phyloP scores from a whole-genome alignment of 2,113 vertebrate genomes.

The Aleadryas rufinucha region DNA sequence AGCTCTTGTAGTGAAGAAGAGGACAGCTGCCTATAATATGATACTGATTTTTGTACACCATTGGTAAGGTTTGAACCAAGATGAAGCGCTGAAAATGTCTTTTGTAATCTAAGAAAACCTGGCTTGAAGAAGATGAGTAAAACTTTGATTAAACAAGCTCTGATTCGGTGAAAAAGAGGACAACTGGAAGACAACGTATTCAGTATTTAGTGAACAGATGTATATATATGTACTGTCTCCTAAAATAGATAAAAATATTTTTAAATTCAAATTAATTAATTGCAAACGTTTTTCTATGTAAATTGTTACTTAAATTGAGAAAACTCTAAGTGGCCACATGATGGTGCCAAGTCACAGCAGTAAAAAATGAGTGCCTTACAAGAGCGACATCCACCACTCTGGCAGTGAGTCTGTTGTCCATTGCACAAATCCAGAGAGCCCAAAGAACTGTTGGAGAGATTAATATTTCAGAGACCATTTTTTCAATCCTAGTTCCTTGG shows the following conservation, averaged over 20 bases:
- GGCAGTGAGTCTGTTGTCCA: neutral
- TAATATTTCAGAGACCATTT: neutral
- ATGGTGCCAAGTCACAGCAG: slow-evolving; percentile 53
- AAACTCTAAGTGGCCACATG: slow-evolving; percentile 42
- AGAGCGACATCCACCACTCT: neutral
- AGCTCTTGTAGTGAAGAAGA: neutral
- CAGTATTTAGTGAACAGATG: neutral
- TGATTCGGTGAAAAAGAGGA: neutral
- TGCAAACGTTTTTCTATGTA: neutral
- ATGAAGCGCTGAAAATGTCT: neutral
- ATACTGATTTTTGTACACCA: neutral
- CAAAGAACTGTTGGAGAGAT: neutral
- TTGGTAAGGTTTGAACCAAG: neutral
- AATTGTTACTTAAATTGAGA: neutral
- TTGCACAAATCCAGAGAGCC: neutral
- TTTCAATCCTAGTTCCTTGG: neutral
- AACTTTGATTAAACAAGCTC: neutral
- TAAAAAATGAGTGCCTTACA: neutral
- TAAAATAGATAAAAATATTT: neutral
- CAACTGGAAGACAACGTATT: neutral
- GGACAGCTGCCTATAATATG: neutral
- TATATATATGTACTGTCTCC: neutral
- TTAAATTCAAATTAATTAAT: neutral
- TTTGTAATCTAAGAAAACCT: neutral
- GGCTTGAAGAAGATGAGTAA: neutral